Conservation (phyloP, 2,888 invertebrate genomes). For the Tenthredo scrophulariae region DNA sequence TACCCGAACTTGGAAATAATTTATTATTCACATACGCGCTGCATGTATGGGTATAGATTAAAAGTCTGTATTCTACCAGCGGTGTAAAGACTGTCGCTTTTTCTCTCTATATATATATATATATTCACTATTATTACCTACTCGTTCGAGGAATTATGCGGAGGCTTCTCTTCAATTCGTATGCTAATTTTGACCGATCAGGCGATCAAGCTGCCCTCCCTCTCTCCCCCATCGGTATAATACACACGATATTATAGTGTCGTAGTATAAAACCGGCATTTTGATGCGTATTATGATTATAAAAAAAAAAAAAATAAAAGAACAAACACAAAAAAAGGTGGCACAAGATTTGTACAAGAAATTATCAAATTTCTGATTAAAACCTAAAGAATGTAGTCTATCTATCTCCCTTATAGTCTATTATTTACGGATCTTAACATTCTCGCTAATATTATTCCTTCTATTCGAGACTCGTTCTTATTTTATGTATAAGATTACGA, state of each 20-base stretch:
- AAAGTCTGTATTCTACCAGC: neutral
- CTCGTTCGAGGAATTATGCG: neutral
- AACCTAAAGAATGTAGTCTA: neutral
- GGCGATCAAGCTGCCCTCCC: neutral
- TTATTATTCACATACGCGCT: no score
- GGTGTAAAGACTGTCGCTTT: slow-evolving; percentile 15
- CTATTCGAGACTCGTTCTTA: neutral
- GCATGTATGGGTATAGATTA: no score
- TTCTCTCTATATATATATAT: neutral
- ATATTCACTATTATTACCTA: neutral
- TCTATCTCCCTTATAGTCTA: no score
- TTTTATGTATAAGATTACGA: neutral
- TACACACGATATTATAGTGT: neutral
- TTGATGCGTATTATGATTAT: neutral
- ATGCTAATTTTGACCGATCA: slow-evolving; percentile 43
- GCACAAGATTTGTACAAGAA: neutral
- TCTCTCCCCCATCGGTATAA: neutral
- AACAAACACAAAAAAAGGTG: neutral
- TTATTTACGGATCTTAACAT: neutral
- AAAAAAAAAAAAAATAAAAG: neutral
- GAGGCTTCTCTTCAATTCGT: slow-evolving; percentile 36
- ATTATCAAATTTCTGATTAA: neutral
- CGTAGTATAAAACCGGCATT: neutral
- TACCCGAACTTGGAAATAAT: no score
- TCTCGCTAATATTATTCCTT: neutral